phyloP scores from a whole-genome alignment of 2,113 vertebrate species.

The Carettochelys insculpta region DNA sequence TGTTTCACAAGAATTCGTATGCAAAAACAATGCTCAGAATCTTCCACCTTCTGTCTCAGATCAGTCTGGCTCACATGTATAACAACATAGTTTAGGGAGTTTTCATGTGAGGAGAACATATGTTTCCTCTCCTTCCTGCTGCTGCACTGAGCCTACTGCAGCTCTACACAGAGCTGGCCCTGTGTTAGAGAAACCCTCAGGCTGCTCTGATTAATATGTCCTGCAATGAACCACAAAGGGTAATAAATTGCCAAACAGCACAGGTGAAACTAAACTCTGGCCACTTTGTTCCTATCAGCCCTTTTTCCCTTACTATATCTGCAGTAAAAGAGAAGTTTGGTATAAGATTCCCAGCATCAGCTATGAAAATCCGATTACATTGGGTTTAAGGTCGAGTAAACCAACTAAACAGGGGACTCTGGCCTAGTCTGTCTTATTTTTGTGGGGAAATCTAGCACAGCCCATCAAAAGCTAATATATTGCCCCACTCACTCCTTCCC shows the following conservation, averaged over 20 bases:
- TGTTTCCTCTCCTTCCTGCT: too few species aligned
- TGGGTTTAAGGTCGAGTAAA: background rate
- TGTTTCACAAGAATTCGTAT: background rate
- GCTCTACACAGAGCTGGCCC: background rate
- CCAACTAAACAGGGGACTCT: conserved; percentile 49
- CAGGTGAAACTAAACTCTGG: background rate
- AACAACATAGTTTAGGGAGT: background rate
- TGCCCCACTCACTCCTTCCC: background rate
- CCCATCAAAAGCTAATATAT: conserved; percentile 71
- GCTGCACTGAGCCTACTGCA: background rate
- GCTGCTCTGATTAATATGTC: background rate
- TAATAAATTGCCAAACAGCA: background rate
- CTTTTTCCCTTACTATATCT: background rate
- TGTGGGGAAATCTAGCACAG: too few species aligned
- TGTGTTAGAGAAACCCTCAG: accelerated
- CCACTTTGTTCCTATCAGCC: background rate
- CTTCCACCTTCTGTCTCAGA: background rate
- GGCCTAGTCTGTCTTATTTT: conserved; percentile 62
- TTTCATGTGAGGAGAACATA: background rate
- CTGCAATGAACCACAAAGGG: accelerated
- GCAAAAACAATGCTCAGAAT: background rate
- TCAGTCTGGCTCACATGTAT: accelerated
- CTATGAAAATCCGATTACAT: background rate
- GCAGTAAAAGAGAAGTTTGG: background rate
- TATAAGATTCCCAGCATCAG: background rate